Conservation (phyloP, 2,888 invertebrate species). For the Dasypolia templi region DNA sequence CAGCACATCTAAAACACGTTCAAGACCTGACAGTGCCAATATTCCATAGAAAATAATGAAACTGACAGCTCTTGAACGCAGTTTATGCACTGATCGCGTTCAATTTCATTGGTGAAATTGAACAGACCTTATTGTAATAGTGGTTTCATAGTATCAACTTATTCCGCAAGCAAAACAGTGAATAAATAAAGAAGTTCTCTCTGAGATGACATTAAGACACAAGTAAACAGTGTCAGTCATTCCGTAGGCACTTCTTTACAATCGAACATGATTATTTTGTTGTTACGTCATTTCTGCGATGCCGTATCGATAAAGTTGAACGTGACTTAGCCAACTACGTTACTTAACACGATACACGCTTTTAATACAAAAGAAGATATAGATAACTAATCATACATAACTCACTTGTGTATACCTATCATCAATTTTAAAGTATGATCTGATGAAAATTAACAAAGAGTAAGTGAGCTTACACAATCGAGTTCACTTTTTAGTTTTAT, state of each 20-base stretch:
- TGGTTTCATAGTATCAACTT: not conserved
- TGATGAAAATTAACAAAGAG: conserved; percentile 75
- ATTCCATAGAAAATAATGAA: too few species aligned
- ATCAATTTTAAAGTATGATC: conserved; percentile 81
- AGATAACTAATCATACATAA: conserved; percentile 82
- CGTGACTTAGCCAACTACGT: conserved; percentile 86
- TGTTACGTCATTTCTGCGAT: conserved; percentile 82
- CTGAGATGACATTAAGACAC: not conserved
- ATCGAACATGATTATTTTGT: conserved; percentile 71
- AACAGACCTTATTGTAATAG: not conserved
- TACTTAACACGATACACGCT: conserved; percentile 81
- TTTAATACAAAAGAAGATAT: conserved; percentile 81
- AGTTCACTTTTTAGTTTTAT: conserved; percentile 23
- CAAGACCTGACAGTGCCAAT: too few species aligned
- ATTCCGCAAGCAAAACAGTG: not conserved
- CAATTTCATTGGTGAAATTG: too few species aligned
- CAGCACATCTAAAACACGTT: too few species aligned
- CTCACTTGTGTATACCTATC: conserved; percentile 83
- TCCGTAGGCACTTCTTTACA: conserved; percentile 50
- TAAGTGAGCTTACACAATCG: conserved; percentile 46
- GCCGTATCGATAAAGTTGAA: conserved; percentile 80
- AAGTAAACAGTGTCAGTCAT: conserved; percentile 28
- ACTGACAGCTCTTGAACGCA: too few species aligned
- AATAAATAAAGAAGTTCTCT: not conserved
- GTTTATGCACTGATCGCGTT: too few species aligned